phyloP scores from a whole-genome alignment of 2,888 invertebrate genomes.

The Cephus sareptanus region DNA sequence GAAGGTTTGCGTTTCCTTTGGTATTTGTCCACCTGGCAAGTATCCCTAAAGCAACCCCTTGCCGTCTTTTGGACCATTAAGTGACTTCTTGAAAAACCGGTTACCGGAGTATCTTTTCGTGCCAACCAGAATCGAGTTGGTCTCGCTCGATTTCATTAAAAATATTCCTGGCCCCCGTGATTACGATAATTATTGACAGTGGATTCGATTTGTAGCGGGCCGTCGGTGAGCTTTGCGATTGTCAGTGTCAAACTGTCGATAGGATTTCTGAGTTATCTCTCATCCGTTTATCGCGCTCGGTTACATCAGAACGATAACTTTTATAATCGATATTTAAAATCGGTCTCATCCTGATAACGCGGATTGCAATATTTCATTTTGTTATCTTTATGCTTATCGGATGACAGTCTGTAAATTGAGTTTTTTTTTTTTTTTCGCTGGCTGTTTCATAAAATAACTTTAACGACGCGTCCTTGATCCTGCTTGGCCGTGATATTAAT shows the following conservation, averaged over 20 bases:
- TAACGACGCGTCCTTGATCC: no score
- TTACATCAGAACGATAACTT: neutral
- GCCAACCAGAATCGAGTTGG: neutral
- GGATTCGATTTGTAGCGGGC: neutral
- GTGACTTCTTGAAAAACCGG: neutral
- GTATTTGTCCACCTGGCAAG: constrained; percentile 8
- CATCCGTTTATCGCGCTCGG: neutral
- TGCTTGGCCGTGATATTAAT: no score
- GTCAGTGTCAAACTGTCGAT: neutral
- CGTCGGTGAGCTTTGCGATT: neutral
- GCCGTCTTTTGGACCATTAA: neutral
- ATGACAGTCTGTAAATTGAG: neutral
- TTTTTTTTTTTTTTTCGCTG: neutral
- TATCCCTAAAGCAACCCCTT: neutral
- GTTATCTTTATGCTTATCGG: neutral
- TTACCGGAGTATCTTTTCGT: neutral
- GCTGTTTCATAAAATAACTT: no score
- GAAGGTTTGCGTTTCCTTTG: constrained; percentile 3
- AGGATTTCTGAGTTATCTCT: neutral
- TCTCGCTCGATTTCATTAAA: neutral
- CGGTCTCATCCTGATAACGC: neutral
- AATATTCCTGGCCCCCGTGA: neutral
- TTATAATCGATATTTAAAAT: neutral
- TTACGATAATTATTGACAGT: neutral
- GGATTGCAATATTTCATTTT: neutral